Evolutionary conservation across 1,140 invertebrate species (phyloP), one percentile per base, ranked within the genome.

Genomic region (Battus philenor): DNA sequence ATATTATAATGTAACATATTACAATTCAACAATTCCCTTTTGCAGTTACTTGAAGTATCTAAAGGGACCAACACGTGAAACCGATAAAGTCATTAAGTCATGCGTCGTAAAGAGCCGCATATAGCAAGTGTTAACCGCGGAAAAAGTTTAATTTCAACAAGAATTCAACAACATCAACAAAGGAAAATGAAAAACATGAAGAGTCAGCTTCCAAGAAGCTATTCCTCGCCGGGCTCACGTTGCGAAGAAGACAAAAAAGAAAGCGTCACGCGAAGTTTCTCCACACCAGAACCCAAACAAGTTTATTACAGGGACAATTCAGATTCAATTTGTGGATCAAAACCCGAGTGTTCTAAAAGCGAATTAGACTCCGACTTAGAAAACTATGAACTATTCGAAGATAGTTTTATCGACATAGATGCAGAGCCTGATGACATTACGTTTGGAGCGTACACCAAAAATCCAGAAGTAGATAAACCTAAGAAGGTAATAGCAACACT

Each of bases 351-450:
- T 2, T 81, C 79, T 1, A 68, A 64, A 54, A 68, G 58, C 16
- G 81, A 85, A 49, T 31, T 81, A 9, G 81, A 85, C 34, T 80
- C 77, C n/a, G 81, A 85, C 61, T 59, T 75, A 5, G 80, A 84
- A 9, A 75, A 73, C 34, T 81, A 72, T 47, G 78, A 82, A 46
- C 68, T 74, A 38, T 78, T 85, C 44, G 78, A 82, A 32, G 81
- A 85, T 32, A 62, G 64, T n/a, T 73, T 85, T 12, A 52, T 82
- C 8, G 79, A 83, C 50, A 81, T 83, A 13, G 81, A 85, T 39
- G 71, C 77, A 8, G 81, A 83, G 38, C 55, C 65, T 9, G 74
- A 80, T 15, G 68, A 78, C 6, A 43, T 54, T 6, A 29, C 60
- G 4, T 66, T 72, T 6, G 61, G 60, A 6, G 54, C 63, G 16